Base-by-base conservation (phyloP, 2,888 invertebrate genomes). In the Tupiocoris notatus region DNA sequence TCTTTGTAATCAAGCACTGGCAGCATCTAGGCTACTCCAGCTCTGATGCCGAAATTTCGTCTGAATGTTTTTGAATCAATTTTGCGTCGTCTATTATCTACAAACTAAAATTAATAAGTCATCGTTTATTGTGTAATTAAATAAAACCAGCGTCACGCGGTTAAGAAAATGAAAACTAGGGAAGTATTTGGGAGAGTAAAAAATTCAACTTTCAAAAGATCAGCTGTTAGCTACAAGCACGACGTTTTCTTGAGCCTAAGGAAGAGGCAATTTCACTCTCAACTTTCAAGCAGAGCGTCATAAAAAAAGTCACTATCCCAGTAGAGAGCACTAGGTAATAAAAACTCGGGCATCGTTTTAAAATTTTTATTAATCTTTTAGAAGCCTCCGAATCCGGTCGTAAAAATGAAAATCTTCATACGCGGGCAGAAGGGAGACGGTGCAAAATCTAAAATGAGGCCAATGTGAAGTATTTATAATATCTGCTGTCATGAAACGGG, bases 401-500 rank as follows among this genome's bases (percentile, higher is more conserved):
- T 9, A 39, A 65, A 65, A 65, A 65, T 39, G 65, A 65, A 65
- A 65, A 65, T 39, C 23, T 65, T 39, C 65, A 65, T 65, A 65
- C 65, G 65, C 16, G 25, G 39, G 20, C 23, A 17, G 12, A 65
- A 65, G 20, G 65, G 39, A 18, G 39, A 39, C 39, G 12, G 39
- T n/a, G n/a, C n/a, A 39, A 39, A 12, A 12, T 3, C 6, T 7
- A 39, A 12, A 39, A 39, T 7, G 12, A 39, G 12, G 6, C 39
- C 39, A 39, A 3, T 39, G 39, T 39, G 6, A 39, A 39, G 39
- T 39, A 39, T 39, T 39, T n/a, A n/a, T n/a, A 39, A 39, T 39
- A 39, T 39, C 39, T 39, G 39, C 39, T 39, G 39, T 39, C 12
- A 39, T 39, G 39, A 39, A 39, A 39, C 39, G 12, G 39, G 12